Percentiles rank a stretch among this genome's conserved stretches.
phyloP scores from a whole-genome alignment of 2,113 vertebrate genomes.

The Hydrochoerus hydrochaeris region DNA sequence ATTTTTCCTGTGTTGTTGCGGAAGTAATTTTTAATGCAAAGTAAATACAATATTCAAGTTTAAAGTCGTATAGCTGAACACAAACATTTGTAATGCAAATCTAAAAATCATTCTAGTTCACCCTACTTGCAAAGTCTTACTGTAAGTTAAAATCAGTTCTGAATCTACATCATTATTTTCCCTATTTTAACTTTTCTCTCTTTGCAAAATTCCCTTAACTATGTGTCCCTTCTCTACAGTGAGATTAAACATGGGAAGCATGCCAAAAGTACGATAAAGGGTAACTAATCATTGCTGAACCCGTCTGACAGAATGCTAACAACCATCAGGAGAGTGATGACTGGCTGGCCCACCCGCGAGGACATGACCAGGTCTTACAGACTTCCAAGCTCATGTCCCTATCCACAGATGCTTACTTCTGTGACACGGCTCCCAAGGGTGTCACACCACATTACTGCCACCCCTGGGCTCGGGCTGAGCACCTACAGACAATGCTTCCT shows the following conservation, averaged over 20 bases:
- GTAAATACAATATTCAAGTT: slow-evolving; percentile 46
- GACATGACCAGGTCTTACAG: slow-evolving; percentile 49
- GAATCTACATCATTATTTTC: slow-evolving; percentile 76
- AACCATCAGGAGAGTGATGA: slow-evolving; percentile 74
- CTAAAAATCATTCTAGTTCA: slow-evolving; percentile 31
- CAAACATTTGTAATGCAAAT: slow-evolving; percentile 59
- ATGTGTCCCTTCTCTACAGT: slow-evolving; percentile 78
- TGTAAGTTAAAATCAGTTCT: slow-evolving; percentile 69
- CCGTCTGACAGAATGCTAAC: slow-evolving; percentile 81
- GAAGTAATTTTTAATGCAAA: slow-evolving; percentile 55
- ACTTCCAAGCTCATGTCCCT: slow-evolving; percentile 21
- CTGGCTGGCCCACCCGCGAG: slow-evolving; percentile 54
- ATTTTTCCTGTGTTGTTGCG: background rate
- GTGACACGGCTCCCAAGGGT: slow-evolving; percentile 27
- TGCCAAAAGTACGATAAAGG: slow-evolving; percentile 81
- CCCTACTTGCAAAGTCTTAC: slow-evolving; percentile 59
- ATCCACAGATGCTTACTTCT: slow-evolving; percentile 29
- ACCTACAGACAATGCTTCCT: background rate
- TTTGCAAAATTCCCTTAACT: slow-evolving; percentile 82
- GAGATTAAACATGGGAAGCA: slow-evolving; percentile 83
- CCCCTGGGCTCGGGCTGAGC: background rate
- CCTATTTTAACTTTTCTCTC: slow-evolving; percentile 73
- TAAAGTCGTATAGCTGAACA: slow-evolving; percentile 43
- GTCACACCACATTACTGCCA: slow-evolving; percentile 37
- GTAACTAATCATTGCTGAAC: slow-evolving; percentile 83